Base-by-base conservation (phyloP, 2,888 invertebrate species). In the Apotomis betuletana region DNA sequence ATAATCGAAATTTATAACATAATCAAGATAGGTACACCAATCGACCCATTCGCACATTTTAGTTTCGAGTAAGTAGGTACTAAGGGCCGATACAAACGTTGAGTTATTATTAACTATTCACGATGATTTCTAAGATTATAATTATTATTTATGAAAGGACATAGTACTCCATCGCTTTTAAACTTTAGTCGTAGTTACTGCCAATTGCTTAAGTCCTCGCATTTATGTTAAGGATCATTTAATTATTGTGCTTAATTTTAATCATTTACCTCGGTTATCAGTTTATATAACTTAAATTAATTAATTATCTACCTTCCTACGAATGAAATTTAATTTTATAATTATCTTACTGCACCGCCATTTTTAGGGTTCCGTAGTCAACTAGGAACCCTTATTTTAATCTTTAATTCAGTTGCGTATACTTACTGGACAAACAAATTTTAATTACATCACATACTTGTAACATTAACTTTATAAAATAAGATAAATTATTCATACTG, bases 141-240 rank as follows among this genome's bases (percentile, higher is more conserved):
- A 41, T 41, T 41, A 6, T 41, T 41, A 41, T 41, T 41, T 49
- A 9, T 49, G 9, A 49, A 49, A 6, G 10, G 9, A 10, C 8
- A 46, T 10, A 46, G 0, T 46, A 10, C 49, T 10, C 3, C 10
- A 49, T 49, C 49, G 4, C 49, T 49, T 9, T 49, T 9, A 49
- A 49, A 10, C 49, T 49, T 9, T 64, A 64, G 44, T 55, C 44
- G 8, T 54, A 46, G 27, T 57, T 57, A 65, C 55, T 65, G 62
- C 61, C 61, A 67, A 62, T 71, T 62, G 60, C 57, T 62, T 46
- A 63, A 69, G 55, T 65, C 61, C 64, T 73, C 69, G 73, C 73
- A 73, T 73, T 73, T 73, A 72, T 57, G 38, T 55, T 69, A 65
- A 70, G 58, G 13, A 65, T 59, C 41, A 41, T n/a, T 44, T 52